Conservation (phyloP, 2,113 vertebrate species). For the Sander lucioperca region DNA sequence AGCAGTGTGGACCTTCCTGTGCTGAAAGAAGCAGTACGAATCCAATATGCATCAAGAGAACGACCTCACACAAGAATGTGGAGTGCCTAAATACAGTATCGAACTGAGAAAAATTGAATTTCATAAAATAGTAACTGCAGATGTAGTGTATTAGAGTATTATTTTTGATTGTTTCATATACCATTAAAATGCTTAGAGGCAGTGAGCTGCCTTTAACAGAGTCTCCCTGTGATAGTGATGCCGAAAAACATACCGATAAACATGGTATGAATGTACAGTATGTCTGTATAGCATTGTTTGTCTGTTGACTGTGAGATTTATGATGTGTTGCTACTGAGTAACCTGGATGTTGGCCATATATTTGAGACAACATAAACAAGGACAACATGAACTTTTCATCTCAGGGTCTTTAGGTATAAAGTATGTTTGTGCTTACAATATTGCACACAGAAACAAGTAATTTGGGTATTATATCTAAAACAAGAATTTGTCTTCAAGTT, state of each 20-base stretch:
- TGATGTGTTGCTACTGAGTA: not conserved
- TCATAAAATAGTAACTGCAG: slow-evolving; percentile 1
- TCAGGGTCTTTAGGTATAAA: not conserved
- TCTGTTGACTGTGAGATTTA: not conserved
- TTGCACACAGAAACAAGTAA: not conserved
- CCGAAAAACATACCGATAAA: slow-evolving; percentile 1
- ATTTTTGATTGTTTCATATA: slow-evolving; percentile 18
- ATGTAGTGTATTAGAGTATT: not conserved
- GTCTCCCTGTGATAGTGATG: not conserved
- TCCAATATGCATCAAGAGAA: slow-evolving; percentile 7
- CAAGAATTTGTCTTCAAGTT: not conserved
- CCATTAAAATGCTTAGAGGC: not conserved
- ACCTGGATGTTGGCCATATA: not conserved
- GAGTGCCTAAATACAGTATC: not conserved
- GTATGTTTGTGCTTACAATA: too few species aligned
- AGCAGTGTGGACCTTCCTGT: not conserved
- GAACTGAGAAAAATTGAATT: not conserved
- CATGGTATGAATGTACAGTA: not conserved
- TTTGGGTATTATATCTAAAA: not conserved
- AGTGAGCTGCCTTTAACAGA: not conserved
- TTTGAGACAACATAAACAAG: not conserved
- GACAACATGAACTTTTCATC: not conserved
- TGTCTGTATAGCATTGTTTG: not conserved
- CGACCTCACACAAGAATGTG: not conserved
- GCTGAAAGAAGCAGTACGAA: slow-evolving; percentile 18